Percentiles rank a stretch among this genome's conserved stretches.
Conservation (phyloP, 2,888 invertebrate genomes). For the Chrysotoxum bicinctum region DNA sequence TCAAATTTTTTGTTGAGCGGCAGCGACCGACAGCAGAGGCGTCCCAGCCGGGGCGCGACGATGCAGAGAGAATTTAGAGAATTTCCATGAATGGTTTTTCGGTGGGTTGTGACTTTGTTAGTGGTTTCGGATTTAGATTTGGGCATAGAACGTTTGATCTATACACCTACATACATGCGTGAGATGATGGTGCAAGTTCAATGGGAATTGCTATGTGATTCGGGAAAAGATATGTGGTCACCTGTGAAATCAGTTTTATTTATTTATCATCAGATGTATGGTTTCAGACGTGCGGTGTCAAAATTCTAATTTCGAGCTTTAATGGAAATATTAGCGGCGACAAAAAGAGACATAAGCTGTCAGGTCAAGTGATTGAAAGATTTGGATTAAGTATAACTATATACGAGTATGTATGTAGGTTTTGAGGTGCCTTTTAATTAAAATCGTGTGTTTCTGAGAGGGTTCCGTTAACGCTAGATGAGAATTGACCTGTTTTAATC, state of each 20-base stretch:
- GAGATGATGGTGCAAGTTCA: constrained; percentile 17
- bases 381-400: too few species aligned
- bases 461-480: background rate
- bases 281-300: constrained; percentile 24
- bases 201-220: constrained; percentile 36
- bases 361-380: constrained; percentile 12
- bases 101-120: constrained; percentile 29
- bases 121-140: constrained; percentile 18
- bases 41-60: too few species aligned
- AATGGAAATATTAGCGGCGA: constrained; percentile 17
- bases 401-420: too few species aligned
- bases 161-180: constrained; percentile 42
- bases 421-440: constrained; percentile 14
- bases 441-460: constrained; percentile 4
- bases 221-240: constrained; percentile 16
- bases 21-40: background rate
- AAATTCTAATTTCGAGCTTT: constrained; percentile 20
- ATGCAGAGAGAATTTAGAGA: constrained; percentile 24
- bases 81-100: constrained; percentile 64
- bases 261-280: constrained; percentile 7
- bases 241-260: constrained; percentile 4
- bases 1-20: constrained; percentile 42
- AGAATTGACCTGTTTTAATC: background rate
- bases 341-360: constrained; percentile 18
- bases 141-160: constrained; percentile 52